Conservation (phyloP, 2,113 vertebrate genomes). For the Anhinga anhinga region DNA sequence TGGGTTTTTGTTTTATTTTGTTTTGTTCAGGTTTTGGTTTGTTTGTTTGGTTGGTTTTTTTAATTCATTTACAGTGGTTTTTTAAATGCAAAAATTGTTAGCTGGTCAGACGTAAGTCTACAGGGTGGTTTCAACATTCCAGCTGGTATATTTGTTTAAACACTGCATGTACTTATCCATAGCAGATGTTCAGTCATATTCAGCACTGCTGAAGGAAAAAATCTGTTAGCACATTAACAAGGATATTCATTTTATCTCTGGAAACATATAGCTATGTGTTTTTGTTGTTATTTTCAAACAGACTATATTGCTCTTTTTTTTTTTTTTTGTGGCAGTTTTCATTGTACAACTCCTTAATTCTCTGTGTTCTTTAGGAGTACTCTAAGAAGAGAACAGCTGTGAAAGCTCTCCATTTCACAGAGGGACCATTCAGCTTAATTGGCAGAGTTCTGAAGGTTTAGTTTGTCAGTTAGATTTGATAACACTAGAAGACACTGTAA, state of each 20-base stretch:
- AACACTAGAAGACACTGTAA: neutral
- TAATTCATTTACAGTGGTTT: neutral
- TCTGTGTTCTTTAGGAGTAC: neutral
- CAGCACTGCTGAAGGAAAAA: neutral
- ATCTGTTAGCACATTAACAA: fast-evolving
- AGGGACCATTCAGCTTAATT: neutral
- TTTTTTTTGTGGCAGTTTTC: neutral
- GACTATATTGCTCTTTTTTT: neutral
- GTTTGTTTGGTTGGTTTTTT: neutral
- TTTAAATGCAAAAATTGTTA: neutral
- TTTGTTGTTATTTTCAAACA: neutral
- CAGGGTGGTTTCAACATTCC: neutral
- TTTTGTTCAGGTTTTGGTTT: too few species aligned
- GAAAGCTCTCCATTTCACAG: neutral
- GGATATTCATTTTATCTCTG: neutral
- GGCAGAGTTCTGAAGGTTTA: neutral
- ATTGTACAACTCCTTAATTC: neutral
- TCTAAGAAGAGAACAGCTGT: neutral
- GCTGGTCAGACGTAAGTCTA: neutral
- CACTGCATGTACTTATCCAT: neutral
- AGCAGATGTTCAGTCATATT: neutral
- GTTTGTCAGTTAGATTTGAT: neutral
- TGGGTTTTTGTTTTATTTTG: neutral
- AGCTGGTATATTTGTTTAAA: neutral
- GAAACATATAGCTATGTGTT: neutral